A percentile compares a stretch with the other conserved stretches of the same genome.
These are phyloP conservation scores for Venturia canescens DNA, from an alignment of 1,140 invertebrate species.

Conservation along the genomic window DNA sequence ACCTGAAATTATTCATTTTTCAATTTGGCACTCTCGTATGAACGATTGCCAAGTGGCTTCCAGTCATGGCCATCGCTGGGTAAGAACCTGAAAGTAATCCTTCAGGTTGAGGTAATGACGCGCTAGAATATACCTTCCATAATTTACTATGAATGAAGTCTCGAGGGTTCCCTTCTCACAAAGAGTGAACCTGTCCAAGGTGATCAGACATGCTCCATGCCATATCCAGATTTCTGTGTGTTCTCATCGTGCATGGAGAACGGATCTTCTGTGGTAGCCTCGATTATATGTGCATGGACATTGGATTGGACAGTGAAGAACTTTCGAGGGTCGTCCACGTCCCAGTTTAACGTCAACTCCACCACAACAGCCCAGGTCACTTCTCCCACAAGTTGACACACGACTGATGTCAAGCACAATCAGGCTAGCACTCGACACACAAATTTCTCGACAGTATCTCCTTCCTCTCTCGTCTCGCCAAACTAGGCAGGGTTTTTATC, in stretches of 20 bases:
- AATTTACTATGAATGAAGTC: background rate
- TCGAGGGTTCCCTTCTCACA: background rate
- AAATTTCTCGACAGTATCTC: background rate
- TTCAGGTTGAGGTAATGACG: background rate
- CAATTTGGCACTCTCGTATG: no score
- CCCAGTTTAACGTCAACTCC: slow-evolving; percentile 28
- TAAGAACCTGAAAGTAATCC: background rate
- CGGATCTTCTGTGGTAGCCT: background rate
- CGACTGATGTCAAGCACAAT: slow-evolving; percentile 27
- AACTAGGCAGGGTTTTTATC: background rate
- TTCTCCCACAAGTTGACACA: background rate
- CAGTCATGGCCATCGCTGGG: background rate
- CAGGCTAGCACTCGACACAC: background rate
- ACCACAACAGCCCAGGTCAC: slow-evolving; percentile 3
- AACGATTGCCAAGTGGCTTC: background rate
- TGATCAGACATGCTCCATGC: background rate
- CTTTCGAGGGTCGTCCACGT: slow-evolving; percentile 35
- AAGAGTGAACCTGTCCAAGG: slow-evolving; percentile 12
- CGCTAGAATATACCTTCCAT: background rate
- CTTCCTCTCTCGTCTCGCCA: background rate
- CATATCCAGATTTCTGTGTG: background rate
- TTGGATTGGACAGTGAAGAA: slow-evolving; percentile 37
- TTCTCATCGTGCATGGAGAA: slow-evolving; percentile 8
- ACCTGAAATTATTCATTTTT: no score
- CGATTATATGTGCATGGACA: slow-evolving; percentile 29